Evolutionary conservation across 2,888 invertebrate species (phyloP).

Genomic region (Xylota sylvarum): DNA sequence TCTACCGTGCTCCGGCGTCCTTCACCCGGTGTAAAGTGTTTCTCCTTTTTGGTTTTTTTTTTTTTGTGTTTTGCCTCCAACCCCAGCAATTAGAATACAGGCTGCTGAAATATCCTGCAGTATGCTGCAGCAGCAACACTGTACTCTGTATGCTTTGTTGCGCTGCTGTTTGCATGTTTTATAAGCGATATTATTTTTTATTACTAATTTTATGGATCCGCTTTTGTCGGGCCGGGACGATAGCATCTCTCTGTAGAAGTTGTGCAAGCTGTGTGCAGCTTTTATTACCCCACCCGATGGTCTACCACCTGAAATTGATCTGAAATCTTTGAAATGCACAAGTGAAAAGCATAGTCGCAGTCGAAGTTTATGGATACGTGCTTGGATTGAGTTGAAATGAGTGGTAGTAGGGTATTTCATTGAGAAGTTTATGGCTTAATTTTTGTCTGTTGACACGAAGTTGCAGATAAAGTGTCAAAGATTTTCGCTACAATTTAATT

Average conservation of each 20-base stretch:
- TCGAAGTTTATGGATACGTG: conserved; percentile 46
- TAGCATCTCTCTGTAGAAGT: not conserved
- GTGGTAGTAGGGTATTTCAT: conserved; percentile 28
- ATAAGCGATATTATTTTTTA: conserved; percentile 67
- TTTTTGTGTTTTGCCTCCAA: too few species aligned
- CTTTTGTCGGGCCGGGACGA: conserved; percentile 27
- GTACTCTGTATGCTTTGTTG: not conserved
- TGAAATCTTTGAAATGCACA: conserved; percentile 47
- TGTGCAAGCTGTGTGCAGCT: conserved; percentile 30
- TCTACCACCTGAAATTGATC: conserved; percentile 49
- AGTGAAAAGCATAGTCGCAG: conserved; percentile 26
- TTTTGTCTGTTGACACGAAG: conserved; percentile 11
- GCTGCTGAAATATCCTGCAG: not conserved
- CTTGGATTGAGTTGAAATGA: conserved; percentile 39
- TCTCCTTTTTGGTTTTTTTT: not conserved
- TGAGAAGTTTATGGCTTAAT: conserved; percentile 27
- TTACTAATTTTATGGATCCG: conserved; percentile 67
- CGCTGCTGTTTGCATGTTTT: conserved; percentile 56
- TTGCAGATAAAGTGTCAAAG: conserved; percentile 10
- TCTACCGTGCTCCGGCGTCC: not conserved
- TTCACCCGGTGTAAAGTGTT: not conserved
- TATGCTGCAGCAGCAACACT: not conserved
- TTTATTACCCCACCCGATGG: conserved; percentile 23
- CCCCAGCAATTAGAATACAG: conserved; percentile 22
- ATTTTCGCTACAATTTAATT: conserved; percentile 29